Conservation (phyloP, 2,113 vertebrate species). For the Triplophysa dalaica region DNA sequence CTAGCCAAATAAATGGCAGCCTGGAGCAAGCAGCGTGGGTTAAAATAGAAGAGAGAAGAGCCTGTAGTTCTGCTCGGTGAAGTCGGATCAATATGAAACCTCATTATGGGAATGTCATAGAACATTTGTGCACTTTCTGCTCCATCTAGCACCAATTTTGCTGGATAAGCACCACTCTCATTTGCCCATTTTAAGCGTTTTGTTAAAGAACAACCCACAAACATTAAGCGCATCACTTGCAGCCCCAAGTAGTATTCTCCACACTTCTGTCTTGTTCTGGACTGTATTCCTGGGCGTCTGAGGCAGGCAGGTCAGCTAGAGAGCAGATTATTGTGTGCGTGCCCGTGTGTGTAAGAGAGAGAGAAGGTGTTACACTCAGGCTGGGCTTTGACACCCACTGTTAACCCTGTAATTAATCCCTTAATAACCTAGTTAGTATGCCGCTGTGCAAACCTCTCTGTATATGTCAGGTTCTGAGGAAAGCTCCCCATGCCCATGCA, state of each 20-base stretch:
- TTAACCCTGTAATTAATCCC: constrained; percentile 39
- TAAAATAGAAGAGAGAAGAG: constrained; percentile 62
- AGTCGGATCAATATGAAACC: constrained; percentile 81
- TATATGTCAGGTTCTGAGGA: constrained; percentile 46
- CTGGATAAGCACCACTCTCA: constrained; percentile 80
- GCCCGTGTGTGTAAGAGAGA: constrained; percentile 24
- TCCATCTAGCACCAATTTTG: constrained; percentile 83
- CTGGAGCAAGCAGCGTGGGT: constrained; percentile 56
- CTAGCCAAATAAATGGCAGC: constrained; percentile 60
- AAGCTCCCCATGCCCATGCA: neutral
- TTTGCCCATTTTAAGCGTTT: constrained; percentile 79
- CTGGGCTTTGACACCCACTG: constrained; percentile 43
- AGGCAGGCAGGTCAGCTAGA: constrained; percentile 17
- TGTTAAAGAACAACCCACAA: constrained; percentile 75
- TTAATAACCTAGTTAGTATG: constrained; percentile 14
- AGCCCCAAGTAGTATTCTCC: constrained; percentile 61
- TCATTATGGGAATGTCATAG: constrained; percentile 83
- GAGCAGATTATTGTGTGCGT: neutral
- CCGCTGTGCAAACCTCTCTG: neutral
- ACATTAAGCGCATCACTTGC: constrained; percentile 68
- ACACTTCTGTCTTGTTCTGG: constrained; percentile 47
- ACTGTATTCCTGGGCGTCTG: constrained; percentile 26
- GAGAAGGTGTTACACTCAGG: constrained; percentile 43
- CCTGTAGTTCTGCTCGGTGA: constrained; percentile 68
- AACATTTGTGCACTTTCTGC: constrained; percentile 83